phyloP scores from a whole-genome alignment of 1,140 invertebrate species.

The Dinoponera quadriceps region DNA sequence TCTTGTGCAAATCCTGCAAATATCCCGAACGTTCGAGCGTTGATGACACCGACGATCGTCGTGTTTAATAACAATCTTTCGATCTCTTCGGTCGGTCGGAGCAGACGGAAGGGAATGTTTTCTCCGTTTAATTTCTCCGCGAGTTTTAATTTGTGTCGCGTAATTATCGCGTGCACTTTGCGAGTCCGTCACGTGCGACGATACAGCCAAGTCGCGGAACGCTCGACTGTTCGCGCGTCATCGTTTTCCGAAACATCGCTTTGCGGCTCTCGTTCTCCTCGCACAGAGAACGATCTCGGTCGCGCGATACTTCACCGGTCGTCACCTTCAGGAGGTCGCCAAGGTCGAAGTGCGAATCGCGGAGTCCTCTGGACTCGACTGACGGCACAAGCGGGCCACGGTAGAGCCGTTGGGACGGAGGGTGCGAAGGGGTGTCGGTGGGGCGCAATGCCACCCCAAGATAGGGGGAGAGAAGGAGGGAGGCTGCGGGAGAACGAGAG shows the following conservation, averaged over 20 bases:
- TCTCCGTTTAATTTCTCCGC: not conserved
- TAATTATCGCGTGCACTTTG: no score
- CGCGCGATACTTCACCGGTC: not conserved
- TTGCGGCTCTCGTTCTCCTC: no score
- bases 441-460: conserved; percentile 54
- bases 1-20: conserved; percentile 18
- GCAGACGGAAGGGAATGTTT: not conserved
- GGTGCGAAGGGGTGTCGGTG: conserved; percentile 57
- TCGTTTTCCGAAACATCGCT: no score
- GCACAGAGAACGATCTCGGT: not conserved
- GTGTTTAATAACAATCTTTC: not conserved
- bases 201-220: no score
- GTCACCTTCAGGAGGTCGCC: conserved; percentile 3
- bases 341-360: conserved; percentile 71
- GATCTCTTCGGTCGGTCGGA: not conserved
- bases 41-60: not conserved
- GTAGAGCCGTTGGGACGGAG: conserved; percentile 64
- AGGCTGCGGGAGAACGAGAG: conserved; percentile 20
- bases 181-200: no score
- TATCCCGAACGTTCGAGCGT: not conserved
- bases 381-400: conserved; percentile 64
- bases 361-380: conserved; percentile 76
- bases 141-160: no score
- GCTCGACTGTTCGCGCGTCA: no score
- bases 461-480: conserved; percentile 56